Conservation (phyloP, 2,888 invertebrate species). For the Sphaerophoria taeniata region DNA sequence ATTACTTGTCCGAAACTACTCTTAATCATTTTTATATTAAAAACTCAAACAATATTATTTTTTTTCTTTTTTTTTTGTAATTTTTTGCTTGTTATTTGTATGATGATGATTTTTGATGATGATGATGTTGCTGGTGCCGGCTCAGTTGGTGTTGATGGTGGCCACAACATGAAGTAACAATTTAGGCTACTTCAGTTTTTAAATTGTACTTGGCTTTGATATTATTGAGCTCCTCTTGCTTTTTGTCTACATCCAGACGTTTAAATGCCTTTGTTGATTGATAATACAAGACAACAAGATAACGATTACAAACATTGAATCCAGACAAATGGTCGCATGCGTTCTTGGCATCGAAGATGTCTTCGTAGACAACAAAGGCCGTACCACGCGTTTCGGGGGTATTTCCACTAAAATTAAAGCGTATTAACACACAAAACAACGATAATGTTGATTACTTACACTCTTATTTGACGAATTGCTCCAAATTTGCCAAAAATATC, state of each 20-base stretch:
- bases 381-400: conserved; percentile 99
- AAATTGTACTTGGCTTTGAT: conserved; percentile 97
- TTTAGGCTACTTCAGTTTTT: conserved; percentile 82
- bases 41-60: conserved; percentile 3
- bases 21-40: background rate
- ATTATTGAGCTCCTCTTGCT: conserved; percentile 97
- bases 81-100: conserved; percentile 71
- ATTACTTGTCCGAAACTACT: background rate
- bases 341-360: conserved; percentile 99
- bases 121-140: conserved; percentile 20
- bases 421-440: conserved; percentile 6
- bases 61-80: conserved; percentile 53
- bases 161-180: background rate
- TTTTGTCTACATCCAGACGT: conserved; percentile 96
- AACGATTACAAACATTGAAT: conserved; percentile 99
- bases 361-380: conserved; percentile 99
- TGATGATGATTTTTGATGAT: conserved; percentile 51
- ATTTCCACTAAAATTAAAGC: conserved; percentile 89
- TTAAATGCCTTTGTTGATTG: conserved; percentile 98
- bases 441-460: conserved; percentile 86
- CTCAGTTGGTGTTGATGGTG: conserved; percentile 1
- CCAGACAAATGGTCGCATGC: conserved; percentile 99
- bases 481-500: conserved; percentile 99
- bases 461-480: conserved; percentile 98
- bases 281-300: conserved; percentile 99